These are phyloP conservation scores for Cebidichthys violaceus DNA, from an alignment of 2,113 vertebrate genomes.

Conservation along the genomic window DNA sequence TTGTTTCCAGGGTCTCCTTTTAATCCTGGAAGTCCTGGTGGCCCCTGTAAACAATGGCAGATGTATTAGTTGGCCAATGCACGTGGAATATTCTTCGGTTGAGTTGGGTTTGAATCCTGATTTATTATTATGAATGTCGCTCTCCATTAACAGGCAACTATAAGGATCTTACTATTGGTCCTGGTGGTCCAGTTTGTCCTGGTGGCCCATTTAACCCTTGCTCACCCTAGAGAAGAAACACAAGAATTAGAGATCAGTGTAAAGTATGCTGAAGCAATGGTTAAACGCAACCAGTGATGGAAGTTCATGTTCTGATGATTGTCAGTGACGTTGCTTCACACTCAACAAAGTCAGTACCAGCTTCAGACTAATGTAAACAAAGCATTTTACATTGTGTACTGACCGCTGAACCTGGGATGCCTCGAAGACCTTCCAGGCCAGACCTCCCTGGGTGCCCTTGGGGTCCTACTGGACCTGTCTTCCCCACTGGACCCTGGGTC, in stretches of 20 bases:
- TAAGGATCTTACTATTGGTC: conserved; percentile 87
- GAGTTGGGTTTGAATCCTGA: not conserved
- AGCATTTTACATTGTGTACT: conserved; percentile 73
- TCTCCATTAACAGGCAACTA: conserved; percentile 4
- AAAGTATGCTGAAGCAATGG: not conserved
- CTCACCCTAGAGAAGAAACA: conserved; percentile 85
- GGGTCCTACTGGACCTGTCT: conserved; percentile 86
- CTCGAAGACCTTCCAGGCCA: conserved; percentile 89
- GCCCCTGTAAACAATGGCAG: conserved; percentile 83
- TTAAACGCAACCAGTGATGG: not conserved
- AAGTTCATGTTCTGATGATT: not conserved
- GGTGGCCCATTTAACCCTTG: conserved; percentile 90
- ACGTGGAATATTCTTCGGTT: conserved; percentile 1
- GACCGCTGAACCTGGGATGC: conserved; percentile 92
- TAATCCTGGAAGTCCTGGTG: conserved; percentile 89
- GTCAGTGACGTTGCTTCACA: not conserved
- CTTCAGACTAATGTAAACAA: not conserved
- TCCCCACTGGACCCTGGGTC: conserved; percentile 84
- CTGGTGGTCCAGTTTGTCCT: conserved; percentile 90
- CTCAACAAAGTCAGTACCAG: not conserved
- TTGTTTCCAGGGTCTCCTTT: conserved; percentile 90
- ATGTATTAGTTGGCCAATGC: conserved; percentile 21
- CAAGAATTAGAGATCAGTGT: not conserved
- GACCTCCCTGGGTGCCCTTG: conserved; percentile 87
- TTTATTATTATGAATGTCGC: not conserved